These are phyloP conservation scores for Schizaphis graminum DNA, from an alignment of 2,888 invertebrate species.

Conservation along the genomic window DNA sequence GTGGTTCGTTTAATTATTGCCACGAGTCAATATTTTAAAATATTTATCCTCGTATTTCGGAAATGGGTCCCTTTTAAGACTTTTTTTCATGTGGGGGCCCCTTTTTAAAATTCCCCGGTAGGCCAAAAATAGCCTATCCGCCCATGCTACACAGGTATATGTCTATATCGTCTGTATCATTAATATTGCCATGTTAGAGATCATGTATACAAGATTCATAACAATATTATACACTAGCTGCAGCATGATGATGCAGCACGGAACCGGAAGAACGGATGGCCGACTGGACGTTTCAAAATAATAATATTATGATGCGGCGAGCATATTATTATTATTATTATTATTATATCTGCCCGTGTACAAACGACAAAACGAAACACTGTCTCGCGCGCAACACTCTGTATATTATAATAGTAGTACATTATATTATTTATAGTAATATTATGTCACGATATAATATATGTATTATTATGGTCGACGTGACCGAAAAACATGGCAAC, in stretches of 20 bases:
- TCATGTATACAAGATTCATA: background rate
- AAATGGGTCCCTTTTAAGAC: too few species aligned
- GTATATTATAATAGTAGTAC: background rate
- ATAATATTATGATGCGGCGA: background rate
- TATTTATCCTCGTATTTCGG: background rate
- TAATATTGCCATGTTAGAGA: background rate
- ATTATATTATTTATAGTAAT: background rate
- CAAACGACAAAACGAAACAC: background rate
- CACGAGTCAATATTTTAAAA: background rate
- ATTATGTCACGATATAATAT: background rate
- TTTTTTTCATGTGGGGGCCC: too few species aligned
- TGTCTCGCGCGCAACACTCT: background rate
- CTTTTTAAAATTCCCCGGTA: too few species aligned
- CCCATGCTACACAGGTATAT: background rate
- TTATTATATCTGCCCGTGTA: background rate
- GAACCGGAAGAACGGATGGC: background rate
- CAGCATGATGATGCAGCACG: background rate
- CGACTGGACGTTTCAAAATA: background rate
- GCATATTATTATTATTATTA: background rate
- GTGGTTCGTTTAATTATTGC: background rate
- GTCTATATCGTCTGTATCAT: background rate
- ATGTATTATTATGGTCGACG: constrained; percentile 39
- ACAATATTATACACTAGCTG: background rate
- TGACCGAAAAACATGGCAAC: constrained; percentile 63
- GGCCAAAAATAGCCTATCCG: too few species aligned